phyloP scores from a whole-genome alignment of 2,797 vertebrate genomes.

The Oceanodroma leucorhoa region DNA sequence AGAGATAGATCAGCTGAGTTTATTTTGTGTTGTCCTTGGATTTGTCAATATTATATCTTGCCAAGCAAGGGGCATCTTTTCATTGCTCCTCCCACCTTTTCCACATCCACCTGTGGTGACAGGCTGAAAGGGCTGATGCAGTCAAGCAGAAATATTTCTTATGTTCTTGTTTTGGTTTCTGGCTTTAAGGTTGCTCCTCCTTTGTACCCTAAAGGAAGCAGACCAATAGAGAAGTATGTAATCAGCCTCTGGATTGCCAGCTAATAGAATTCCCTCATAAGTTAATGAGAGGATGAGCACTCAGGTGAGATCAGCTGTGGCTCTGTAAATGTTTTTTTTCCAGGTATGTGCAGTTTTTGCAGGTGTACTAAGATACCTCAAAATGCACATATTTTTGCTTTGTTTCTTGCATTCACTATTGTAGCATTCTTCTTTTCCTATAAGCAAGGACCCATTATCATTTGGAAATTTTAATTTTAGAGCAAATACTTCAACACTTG shows the following conservation, averaged over 20 bases:
- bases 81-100: neutral
- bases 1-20: neutral
- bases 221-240: neutral
- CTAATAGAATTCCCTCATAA: neutral
- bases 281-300: neutral
- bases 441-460: neutral
- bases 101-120: neutral
- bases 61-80: neutral
- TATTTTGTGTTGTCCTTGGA: neutral
- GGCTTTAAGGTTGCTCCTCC: neutral
- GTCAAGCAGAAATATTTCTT: neutral
- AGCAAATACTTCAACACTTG: neutral
- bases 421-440: neutral
- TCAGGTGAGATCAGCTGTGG: neutral
- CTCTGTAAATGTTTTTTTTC: neutral
- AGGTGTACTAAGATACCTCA: neutral
- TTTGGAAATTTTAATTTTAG: neutral
- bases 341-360: neutral
- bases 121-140: neutral
- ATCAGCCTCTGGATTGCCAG: neutral
- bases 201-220: neutral
- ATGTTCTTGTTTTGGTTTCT: neutral
- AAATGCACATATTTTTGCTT: neutral
- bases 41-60: neutral
- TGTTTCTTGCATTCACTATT: neutral